Conservation (phyloP, 2,888 invertebrate genomes). For the Eupithecia pulchellata region DNA sequence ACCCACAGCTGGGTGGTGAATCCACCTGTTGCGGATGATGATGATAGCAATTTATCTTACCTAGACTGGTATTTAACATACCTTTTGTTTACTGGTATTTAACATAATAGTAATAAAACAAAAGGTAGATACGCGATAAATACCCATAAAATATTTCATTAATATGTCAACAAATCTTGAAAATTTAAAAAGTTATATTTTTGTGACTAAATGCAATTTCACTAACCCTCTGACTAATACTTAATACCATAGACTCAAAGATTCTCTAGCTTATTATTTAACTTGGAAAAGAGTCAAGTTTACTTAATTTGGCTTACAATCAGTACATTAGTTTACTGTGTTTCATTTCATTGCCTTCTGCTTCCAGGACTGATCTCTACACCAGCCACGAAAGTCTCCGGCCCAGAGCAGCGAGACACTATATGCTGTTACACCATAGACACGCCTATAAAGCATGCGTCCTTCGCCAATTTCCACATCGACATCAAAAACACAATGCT, state of each 20-base stretch:
- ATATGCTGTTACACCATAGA: constrained; percentile 92
- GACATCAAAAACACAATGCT: constrained; percentile 83
- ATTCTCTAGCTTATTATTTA: neutral
- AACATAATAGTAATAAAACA: no score
- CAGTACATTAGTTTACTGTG: no score
- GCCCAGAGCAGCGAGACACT: constrained; percentile 83
- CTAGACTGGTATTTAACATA: no score
- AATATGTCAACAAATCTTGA: no score
- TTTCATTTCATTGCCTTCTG: neutral
- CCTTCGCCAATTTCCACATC: constrained; percentile 88
- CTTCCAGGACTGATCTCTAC: constrained; percentile 79
- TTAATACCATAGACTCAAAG: neutral
- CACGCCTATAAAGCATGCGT: constrained; percentile 91
- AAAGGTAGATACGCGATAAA: no score
- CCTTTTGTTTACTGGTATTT: no score
- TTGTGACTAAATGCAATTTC: neutral
- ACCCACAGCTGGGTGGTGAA: no score
- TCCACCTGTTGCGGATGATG: no score
- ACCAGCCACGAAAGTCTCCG: constrained; percentile 78
- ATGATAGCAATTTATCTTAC: no score
- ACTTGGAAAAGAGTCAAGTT: neutral
- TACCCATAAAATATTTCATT: no score
- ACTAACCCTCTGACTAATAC: neutral
- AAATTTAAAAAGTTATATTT: no score
- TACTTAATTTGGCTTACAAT: neutral